phyloP scores from a whole-genome alignment of 2,888 invertebrate species.

The Tetheella fluctuosa region DNA sequence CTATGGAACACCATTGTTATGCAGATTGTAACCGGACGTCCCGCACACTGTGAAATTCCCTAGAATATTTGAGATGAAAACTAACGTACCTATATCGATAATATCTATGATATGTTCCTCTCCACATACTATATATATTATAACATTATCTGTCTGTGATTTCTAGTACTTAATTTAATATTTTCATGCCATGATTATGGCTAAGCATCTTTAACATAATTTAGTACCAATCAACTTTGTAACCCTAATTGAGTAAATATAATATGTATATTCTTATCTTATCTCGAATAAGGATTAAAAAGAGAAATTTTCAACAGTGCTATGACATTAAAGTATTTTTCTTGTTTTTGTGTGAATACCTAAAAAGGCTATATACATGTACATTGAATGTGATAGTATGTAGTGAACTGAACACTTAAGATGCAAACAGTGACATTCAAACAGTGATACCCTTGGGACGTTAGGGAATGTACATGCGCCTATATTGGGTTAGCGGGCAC shows the following conservation, averaged over 20 bases:
- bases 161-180: too few relatives aligned
- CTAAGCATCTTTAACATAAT: too few relatives aligned
- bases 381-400: conserved; percentile 32
- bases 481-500: conserved; percentile 60
- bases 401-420: conserved; percentile 61
- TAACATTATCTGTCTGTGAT: too few relatives aligned
- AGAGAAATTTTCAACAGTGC: background rate
- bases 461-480: conserved; percentile 47
- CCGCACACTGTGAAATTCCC: conserved; percentile 52
- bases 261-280: too few relatives aligned
- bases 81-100: conserved; percentile 54
- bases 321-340: background rate
- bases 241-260: too few relatives aligned
- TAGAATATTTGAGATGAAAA: conserved; percentile 59
- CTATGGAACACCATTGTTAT: conserved; percentile 76
- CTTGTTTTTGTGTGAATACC: background rate
- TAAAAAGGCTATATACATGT: conserved; percentile 23
- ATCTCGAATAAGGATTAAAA: too few relatives aligned
- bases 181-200: too few relatives aligned
- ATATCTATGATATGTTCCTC: conserved; percentile 6
- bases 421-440: conserved; percentile 72
- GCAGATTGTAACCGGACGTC: conserved; percentile 80
- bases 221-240: too few relatives aligned
- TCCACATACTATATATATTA: background rate
- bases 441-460: conserved; percentile 58